Evolutionary conservation across 2,888 invertebrate genomes (phyloP), one percentile per base, ranked within the genome.

Genomic region (Epinotia brunnichana): DNA sequence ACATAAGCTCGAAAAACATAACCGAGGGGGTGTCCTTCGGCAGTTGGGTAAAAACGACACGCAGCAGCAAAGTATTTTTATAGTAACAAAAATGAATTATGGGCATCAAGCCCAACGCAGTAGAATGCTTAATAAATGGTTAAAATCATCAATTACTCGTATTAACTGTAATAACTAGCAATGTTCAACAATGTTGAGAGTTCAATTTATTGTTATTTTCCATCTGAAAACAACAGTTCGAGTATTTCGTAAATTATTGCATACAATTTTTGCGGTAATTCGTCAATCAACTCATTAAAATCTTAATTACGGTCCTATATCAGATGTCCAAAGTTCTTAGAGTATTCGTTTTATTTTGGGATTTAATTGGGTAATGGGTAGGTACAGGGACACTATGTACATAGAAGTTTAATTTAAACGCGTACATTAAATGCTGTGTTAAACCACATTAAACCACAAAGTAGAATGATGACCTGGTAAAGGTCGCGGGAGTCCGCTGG

Each of bases 241-340:
- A 39, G 15, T 39, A 54, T 39, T 64, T 54, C 9, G 2, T 19
- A 21, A 35, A 63, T 63, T 17, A 29, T 24, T n/a, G 5, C 51
- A 7, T 53, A n/a, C 39, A 64, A 51, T 41, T 19, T 10, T 9
- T 13, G 53, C 39, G 64, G 15, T 19, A 10, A 39, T 54, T 64
- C 39, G 35, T 35, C 19, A 15, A 9, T 21, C 11, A 51, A 9
- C 39, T 35, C 19, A 21, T 39, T 54, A 54, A 64, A 64, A 39
- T n/a, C 54, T 64, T 64, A 54, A 64, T 64, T 54, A 54, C 21
- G 61, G 53, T 35, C 19, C 51, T 4, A 39, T 19, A 9, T 35
- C 13, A 3, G 35, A 44, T 2, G 3, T 15, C 0, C 39, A 15
- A 54, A 10, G 10, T 15, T 21, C 7, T 19, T 53, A 19, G 13